A percentile compares a stretch with the other conserved stretches of the same genome.
These are phyloP conservation scores for Lepidothrix coronata DNA, from an alignment of 2,113 vertebrate genomes.

Conservation along the genomic window DNA sequence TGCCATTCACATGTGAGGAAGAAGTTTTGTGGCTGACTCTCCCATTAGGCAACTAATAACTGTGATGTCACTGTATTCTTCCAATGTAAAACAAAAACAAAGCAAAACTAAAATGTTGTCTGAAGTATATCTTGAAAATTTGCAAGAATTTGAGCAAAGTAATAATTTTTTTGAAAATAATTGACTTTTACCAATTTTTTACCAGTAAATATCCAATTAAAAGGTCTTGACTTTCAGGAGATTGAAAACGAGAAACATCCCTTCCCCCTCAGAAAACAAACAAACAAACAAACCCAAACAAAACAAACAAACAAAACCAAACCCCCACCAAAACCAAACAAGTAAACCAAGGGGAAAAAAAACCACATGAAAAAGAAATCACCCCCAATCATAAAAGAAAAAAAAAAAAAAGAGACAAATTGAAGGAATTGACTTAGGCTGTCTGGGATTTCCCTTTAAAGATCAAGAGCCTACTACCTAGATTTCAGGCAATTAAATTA, in stretches of 20 bases:
- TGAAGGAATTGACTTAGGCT: not conserved
- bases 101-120: not conserved
- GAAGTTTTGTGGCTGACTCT: not conserved
- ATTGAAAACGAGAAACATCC: not conserved
- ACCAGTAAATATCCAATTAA: not conserved
- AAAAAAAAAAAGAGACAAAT: not conserved
- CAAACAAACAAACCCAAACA: no score
- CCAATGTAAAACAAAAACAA: not conserved
- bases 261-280: not conserved
- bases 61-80: not conserved
- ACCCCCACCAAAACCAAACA: rapidly evolving
- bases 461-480: not conserved
- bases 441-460: not conserved
- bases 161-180: not conserved
- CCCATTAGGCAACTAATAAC: not conserved
- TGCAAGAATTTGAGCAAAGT: not conserved
- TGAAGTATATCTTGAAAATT: not conserved
- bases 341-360: not conserved
- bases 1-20: not conserved
- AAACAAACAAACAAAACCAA: not conserved
- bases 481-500: not conserved
- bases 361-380: not conserved
- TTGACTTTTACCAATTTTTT: not conserved
- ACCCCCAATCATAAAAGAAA: not conserved
- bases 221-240: not conserved